These are phyloP conservation scores for Solenopsis invicta DNA, from an alignment of 1,140 invertebrate genomes.

Conservation along the genomic window DNA sequence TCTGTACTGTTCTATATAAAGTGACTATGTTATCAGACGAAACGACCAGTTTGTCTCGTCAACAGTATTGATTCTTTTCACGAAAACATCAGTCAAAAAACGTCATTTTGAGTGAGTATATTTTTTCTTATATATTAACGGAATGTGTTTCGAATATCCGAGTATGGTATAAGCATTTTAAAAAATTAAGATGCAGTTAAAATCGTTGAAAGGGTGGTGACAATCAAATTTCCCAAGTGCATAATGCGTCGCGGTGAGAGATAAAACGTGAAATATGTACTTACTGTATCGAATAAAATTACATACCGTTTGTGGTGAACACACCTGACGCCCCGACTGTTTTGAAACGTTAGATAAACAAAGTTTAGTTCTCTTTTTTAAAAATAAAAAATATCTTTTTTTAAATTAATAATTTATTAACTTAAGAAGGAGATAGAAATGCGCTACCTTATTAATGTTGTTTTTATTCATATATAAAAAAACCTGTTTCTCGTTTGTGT, in stretches of 20 bases:
- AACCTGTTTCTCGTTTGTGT: background rate
- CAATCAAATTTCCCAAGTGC: background rate
- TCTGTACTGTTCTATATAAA: constrained; percentile 24
- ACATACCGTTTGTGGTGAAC: too few relatives aligned
- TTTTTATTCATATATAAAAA: background rate
- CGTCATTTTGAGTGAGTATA: constrained; percentile 26
- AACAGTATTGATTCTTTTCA: constrained; percentile 7
- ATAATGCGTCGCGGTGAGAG: background rate
- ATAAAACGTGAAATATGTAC: background rate
- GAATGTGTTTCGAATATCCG: background rate
- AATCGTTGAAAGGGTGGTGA: background rate
- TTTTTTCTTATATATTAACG: background rate
- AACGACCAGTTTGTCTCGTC: background rate
- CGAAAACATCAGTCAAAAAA: background rate
- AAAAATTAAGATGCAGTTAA: background rate
- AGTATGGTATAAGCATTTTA: background rate
- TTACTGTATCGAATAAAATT: background rate
- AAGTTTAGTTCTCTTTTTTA: background rate
- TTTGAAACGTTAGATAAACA: background rate
- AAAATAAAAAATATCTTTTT: background rate
- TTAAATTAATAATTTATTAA: background rate
- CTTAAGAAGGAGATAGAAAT: background rate
- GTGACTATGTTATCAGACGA: background rate
- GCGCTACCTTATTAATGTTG: background rate
- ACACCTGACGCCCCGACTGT: too few relatives aligned